Conservation (phyloP, 2,113 vertebrate genomes). For the Hippocampus zosterae region DNA sequence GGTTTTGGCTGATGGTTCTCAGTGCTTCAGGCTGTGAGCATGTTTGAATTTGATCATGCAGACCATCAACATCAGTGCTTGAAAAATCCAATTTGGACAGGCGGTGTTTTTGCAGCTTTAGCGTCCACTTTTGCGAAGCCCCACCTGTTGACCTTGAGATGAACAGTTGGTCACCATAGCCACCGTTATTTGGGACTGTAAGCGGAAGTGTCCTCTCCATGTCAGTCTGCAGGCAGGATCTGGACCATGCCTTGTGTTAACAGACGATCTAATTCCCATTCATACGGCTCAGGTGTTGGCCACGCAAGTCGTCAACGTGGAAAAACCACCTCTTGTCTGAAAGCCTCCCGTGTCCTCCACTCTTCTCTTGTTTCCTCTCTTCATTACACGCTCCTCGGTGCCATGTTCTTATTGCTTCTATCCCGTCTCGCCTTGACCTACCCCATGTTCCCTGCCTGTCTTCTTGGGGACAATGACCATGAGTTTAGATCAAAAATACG, state of each 20-base stretch:
- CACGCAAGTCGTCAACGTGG: constrained; percentile 54
- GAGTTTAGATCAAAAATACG: constrained; percentile 39
- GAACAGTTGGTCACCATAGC: constrained; percentile 59
- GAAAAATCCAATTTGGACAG: not conserved
- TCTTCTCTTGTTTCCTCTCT: constrained; percentile 71
- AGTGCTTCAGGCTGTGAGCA: not conserved
- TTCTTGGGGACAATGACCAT: constrained; percentile 49
- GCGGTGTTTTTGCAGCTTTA: constrained; percentile 35
- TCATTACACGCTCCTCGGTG: constrained; percentile 69
- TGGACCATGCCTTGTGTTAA: constrained; percentile 70
- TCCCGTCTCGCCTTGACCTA: constrained; percentile 26
- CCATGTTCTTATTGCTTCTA: constrained; percentile 41
- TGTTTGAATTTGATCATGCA: not conserved
- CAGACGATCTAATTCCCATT: constrained; percentile 71
- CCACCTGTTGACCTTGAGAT: constrained; percentile 62
- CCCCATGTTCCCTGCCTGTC: constrained; percentile 49
- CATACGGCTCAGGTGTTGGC: constrained; percentile 66
- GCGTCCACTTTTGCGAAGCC: constrained; percentile 37
- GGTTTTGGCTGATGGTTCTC: constrained; percentile 31
- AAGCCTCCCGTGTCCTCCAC: constrained; percentile 66
- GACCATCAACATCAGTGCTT: not conserved
- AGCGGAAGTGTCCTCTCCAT: constrained; percentile 67
- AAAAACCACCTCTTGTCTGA: constrained; percentile 64
- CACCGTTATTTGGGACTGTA: constrained; percentile 54
- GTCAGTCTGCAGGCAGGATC: constrained; percentile 65